phyloP scores from a whole-genome alignment of 2,113 vertebrate genomes.

The Acrocephalus arundinaceus region DNA sequence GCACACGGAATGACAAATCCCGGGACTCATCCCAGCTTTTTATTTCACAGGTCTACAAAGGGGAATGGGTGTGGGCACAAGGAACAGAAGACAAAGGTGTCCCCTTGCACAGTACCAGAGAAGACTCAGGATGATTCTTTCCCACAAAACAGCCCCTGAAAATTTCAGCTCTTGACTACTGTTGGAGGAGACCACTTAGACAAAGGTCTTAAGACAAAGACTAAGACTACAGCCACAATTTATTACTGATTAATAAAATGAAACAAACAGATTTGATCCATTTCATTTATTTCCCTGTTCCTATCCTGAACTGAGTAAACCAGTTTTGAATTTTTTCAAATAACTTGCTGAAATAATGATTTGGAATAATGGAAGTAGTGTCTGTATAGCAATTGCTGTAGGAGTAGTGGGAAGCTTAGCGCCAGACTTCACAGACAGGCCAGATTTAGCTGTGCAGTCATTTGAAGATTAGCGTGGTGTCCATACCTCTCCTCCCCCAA shows the following conservation, averaged over 20 bases:
- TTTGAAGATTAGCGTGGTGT: background rate
- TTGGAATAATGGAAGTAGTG: background rate
- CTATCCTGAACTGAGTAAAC: background rate
- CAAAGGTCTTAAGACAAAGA: background rate
- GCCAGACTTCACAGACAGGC: background rate
- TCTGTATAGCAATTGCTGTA: rapidly evolving
- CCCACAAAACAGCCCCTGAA: background rate
- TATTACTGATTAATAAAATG: constrained; percentile 27
- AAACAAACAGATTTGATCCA: background rate
- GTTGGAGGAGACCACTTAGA: background rate
- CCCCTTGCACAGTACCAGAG: background rate
- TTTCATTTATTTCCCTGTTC: background rate
- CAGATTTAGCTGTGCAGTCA: background rate
- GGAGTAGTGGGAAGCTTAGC: background rate
- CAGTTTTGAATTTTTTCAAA: background rate
- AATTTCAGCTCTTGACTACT: background rate
- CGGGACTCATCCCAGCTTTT: background rate
- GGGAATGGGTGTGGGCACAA: background rate
- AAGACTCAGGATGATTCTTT: background rate
- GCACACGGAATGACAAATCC: background rate
- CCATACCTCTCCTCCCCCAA: background rate
- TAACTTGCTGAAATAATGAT: background rate
- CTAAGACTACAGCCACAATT: background rate
- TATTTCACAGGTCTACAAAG: background rate
- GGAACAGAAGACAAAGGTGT: background rate